phyloP scores from a whole-genome alignment of 2,113 vertebrate genomes.

The Pogonocichla stellata region DNA sequence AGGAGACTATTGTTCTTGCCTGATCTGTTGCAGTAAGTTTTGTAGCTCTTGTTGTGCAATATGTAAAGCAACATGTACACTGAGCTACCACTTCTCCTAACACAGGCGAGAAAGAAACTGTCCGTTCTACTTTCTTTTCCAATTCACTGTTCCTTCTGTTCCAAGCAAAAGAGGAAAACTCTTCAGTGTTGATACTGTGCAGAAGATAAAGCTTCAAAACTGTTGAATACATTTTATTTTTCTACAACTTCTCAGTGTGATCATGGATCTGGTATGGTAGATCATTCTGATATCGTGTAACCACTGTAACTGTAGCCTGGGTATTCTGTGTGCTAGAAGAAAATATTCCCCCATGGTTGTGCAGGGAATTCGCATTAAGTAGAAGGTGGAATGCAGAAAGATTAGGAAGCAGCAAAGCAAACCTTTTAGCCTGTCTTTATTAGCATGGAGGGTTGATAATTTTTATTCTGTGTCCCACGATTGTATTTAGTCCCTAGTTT shows the following conservation, averaged over 20 bases:
- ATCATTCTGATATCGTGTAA: not conserved
- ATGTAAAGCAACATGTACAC: not conserved
- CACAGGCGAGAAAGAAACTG: not conserved
- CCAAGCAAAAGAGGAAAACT: not conserved
- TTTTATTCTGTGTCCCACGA: not conserved
- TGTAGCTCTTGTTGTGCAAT: not conserved
- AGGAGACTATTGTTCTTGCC: not conserved
- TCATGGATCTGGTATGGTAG: fast-evolving
- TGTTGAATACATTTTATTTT: not conserved
- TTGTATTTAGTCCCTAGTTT: not conserved
- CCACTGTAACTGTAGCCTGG: not conserved
- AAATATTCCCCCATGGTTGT: not conserved
- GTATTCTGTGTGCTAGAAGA: not conserved
- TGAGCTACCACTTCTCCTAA: fast-evolving
- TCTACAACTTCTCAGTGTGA: not conserved
- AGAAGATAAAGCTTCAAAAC: not conserved
- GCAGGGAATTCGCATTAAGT: not conserved
- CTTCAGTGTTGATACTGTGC: not conserved
- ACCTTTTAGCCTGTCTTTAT: not conserved
- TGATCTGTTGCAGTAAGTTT: not conserved
- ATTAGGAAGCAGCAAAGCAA: not conserved
- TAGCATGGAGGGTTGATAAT: not conserved
- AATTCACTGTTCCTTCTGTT: not conserved
- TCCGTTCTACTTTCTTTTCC: not conserved
- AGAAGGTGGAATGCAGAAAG: not conserved